Evolutionary conservation across 2,888 invertebrate species (phyloP).

Genomic region (Oxyteleia sp.): DNA sequence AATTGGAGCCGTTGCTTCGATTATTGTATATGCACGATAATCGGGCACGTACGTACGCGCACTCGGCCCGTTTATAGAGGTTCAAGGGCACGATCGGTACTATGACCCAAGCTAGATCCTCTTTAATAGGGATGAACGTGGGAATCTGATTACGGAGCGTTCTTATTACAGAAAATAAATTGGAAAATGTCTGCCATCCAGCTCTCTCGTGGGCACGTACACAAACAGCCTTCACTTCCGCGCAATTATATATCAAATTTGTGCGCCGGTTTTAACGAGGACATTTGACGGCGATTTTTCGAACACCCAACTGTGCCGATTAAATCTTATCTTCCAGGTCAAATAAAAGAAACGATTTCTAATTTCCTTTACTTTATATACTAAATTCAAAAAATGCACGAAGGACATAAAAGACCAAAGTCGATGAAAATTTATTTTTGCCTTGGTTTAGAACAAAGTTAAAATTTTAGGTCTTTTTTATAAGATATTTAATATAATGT

Average conservation of each 20-base stretch:
- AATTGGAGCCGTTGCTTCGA: conserved; percentile 22
- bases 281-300: conserved; percentile 18
- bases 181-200: conserved; percentile 63
- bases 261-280: conserved; percentile 39
- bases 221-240: conserved; percentile 51
- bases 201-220: conserved; percentile 3
- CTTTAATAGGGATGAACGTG: conserved; percentile 75
- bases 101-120: conserved; percentile 66
- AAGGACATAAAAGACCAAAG: no score
- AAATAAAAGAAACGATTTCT: no score
- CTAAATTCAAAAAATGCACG: no score
- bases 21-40: conserved; percentile 66
- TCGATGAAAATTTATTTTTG: no score
- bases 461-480: no score
- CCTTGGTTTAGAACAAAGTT: no score
- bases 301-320: no score
- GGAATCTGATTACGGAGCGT: conserved; percentile 74
- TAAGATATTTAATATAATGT: no score
- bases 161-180: conserved; percentile 71
- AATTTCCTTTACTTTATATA: no score
- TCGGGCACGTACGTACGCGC: conserved; percentile 39
- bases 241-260: conserved; percentile 63
- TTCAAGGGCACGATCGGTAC: conserved; percentile 69
- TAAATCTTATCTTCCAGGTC: no score
- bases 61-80: conserved; percentile 49